phyloP scores from a whole-genome alignment of 2,888 invertebrate species.

The Sphecodes monilicornis region DNA sequence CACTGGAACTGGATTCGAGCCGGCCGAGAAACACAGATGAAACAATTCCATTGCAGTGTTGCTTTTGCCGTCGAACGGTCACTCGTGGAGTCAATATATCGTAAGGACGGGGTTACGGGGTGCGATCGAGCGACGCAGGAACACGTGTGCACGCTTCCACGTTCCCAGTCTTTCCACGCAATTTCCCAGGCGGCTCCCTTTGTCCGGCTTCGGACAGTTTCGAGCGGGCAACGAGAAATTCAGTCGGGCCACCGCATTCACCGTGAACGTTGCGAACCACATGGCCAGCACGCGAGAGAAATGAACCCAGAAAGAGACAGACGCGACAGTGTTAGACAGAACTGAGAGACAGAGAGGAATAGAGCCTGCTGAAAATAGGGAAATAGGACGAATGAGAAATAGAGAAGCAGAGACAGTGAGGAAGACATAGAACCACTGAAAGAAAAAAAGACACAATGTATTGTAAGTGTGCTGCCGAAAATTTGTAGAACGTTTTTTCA shows the following conservation, averaged over 20 bases:
- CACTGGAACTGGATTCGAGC: not conserved
- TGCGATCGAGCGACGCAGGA: not conserved
- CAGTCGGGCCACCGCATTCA: constrained; percentile 71
- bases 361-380: not conserved
- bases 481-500: not conserved
- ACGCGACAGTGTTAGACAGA: not conserved
- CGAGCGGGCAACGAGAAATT: constrained; percentile 71
- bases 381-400: not conserved
- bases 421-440: not conserved
- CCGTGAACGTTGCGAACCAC: constrained; percentile 45
- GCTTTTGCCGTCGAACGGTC: constrained; percentile 1
- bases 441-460: not conserved
- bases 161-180: constrained; percentile 9
- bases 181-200: constrained; percentile 19
- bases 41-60: constrained; percentile 2
- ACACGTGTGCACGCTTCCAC: not conserved
- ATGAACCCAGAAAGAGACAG: constrained; percentile 1
- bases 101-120: constrained; percentile 2
- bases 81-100: constrained; percentile 7
- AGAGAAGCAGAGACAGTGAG: not conserved
- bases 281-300: constrained; percentile 35
- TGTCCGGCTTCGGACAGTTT: constrained; percentile 5
- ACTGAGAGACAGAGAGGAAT: not conserved
- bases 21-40: not conserved
- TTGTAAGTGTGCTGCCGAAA: not conserved